phyloP scores from a whole-genome alignment of 2,113 vertebrate species.

The Psammodynastes pulverulentus region DNA sequence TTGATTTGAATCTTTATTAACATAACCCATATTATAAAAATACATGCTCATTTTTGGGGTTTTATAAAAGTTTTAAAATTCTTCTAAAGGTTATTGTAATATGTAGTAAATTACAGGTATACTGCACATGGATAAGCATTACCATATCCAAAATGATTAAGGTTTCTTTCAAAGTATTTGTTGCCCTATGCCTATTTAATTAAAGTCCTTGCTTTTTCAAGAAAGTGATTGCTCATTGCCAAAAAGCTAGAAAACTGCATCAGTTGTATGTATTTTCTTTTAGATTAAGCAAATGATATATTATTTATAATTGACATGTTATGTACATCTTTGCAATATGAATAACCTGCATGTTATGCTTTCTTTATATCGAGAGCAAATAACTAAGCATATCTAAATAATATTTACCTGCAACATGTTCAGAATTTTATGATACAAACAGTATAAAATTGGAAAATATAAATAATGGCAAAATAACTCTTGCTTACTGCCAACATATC shows the following conservation, averaged over 20 bases:
- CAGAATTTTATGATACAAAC: slow-evolving; percentile 21
- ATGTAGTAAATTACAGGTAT: background rate
- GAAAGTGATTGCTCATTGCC: background rate
- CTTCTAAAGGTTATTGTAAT: slow-evolving; percentile 13
- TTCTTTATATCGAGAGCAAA: slow-evolving; percentile 17
- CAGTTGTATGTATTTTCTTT: background rate
- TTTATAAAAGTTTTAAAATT: background rate
- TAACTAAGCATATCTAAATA: slow-evolving; percentile 18
- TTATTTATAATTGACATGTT: slow-evolving; percentile 20
- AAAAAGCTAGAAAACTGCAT: background rate
- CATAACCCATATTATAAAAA: background rate
- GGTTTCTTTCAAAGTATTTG: background rate
- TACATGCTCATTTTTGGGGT: background rate
- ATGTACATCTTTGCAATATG: slow-evolving; percentile 9
- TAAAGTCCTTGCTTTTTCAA: background rate
- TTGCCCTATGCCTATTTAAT: slow-evolving; percentile 12
- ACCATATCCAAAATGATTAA: background rate
- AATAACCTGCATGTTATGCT: slow-evolving; percentile 32
- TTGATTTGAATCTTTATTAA: background rate
- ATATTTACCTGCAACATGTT: slow-evolving; percentile 22
- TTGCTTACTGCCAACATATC: slow-evolving; percentile 36
- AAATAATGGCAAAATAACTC: slow-evolving; percentile 21
- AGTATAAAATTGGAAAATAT: slow-evolving; percentile 30
- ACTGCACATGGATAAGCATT: background rate
- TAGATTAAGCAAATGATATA: background rate